Percentiles rank a stretch among this genome's conserved stretches.
Conservation (phyloP, 2,888 invertebrate genomes). For the Sialis lutaria region DNA sequence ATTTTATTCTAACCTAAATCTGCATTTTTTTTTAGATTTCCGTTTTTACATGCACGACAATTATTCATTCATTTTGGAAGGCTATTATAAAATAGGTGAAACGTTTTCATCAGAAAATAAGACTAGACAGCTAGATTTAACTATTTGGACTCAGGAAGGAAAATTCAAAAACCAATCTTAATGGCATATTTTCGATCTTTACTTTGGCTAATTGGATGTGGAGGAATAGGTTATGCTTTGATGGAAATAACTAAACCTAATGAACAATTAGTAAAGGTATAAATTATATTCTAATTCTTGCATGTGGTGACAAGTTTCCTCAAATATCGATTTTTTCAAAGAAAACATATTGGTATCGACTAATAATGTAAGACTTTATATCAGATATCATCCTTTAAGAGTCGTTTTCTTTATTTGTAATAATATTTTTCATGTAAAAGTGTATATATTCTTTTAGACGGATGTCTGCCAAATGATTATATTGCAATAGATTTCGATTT, state of each 20-base stretch:
- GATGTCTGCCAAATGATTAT: too few species aligned
- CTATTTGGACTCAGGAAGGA: conserved; percentile 36
- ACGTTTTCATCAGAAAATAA: conserved; percentile 29
- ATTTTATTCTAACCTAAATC: too few species aligned
- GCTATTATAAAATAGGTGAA: conserved; percentile 55
- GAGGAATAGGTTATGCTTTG: conserved; percentile 40
- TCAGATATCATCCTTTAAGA: neutral
- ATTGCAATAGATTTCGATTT: too few species aligned
- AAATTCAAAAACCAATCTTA: conserved; percentile 29
- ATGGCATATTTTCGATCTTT: conserved; percentile 28
- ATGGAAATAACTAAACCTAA: conserved; percentile 35
- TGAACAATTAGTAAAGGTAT: conserved; percentile 19
- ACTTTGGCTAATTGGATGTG: conserved; percentile 40
- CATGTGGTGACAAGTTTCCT: too few species aligned
- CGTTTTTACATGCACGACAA: conserved; percentile 49
- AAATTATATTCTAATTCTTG: too few species aligned
- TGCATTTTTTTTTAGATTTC: conserved; percentile 39
- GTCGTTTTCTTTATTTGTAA: too few species aligned
- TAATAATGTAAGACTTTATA: conserved; percentile 1
- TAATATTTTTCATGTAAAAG: too few species aligned
- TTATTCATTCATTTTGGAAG: conserved; percentile 43
- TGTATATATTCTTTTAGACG: too few species aligned
- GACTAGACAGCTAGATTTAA: conserved; percentile 33
- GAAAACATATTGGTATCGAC: too few species aligned
- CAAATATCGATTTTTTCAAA: too few species aligned